Conservation (phyloP, 2,797 vertebrate species). For the Myotis vivesi region DNA sequence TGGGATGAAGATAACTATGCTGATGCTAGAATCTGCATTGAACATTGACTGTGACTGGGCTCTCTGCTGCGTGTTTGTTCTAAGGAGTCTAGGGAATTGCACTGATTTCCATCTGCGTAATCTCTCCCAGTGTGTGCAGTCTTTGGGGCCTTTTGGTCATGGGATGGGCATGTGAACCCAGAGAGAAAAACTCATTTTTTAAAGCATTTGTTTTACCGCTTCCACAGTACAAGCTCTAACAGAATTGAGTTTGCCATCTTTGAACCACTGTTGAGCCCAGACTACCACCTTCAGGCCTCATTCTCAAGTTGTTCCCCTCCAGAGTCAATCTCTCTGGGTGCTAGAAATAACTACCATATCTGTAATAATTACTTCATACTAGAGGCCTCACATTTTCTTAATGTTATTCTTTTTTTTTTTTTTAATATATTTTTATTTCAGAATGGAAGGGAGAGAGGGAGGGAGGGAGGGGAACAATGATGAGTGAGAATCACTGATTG, state of each 20-base stretch:
- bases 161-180: not conserved
- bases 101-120: not conserved
- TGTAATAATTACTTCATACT: not conserved
- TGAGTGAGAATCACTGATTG: no score
- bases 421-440: no score
- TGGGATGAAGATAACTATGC: not conserved
- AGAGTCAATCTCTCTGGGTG: not conserved
- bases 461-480: no score
- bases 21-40: fast-evolving
- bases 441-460: no score
- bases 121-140: not conserved
- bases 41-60: fast-evolving
- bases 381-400: not conserved
- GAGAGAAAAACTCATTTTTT: no score
- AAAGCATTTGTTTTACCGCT: not conserved
- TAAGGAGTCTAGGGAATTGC: not conserved
- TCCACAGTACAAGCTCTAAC: not conserved
- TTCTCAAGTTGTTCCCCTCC: not conserved
- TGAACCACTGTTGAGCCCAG: not conserved
- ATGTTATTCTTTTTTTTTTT: not conserved
- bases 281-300: not conserved
- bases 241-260: not conserved
- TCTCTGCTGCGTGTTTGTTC: fast-evolving
- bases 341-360: not conserved
- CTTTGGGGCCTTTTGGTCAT: fast-evolving